A percentile compares a stretch with the other conserved stretches of the same genome.
phyloP scores from a whole-genome alignment of 2,888 invertebrate genomes.

The Dione juno region DNA sequence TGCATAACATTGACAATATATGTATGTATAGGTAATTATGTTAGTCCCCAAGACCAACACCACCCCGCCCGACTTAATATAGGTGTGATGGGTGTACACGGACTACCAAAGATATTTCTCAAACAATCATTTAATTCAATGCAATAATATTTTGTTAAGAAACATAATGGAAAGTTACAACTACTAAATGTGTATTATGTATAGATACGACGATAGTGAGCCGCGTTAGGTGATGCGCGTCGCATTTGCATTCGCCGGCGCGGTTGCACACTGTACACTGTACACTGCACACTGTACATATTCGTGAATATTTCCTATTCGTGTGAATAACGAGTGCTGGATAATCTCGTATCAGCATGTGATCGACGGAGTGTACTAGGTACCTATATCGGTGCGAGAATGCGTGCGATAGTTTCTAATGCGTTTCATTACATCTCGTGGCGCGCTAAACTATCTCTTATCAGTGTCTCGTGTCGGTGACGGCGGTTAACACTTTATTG shows the following conservation, averaged over 20 bases:
- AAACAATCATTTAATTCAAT: background rate
- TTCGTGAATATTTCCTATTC: conserved; percentile 5
- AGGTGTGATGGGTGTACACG: no score
- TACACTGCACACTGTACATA: background rate
- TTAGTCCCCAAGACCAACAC: no score
- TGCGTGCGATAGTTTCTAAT: conserved; percentile 41
- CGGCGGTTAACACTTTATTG: background rate
- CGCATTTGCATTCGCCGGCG: conserved; percentile 10
- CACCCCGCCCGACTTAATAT: no score
- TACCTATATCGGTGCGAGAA: conserved; percentile 31
- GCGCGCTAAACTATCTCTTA: conserved; percentile 29
- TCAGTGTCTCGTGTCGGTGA: background rate
- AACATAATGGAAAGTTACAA: conserved; percentile 3
- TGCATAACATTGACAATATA: conserved; percentile 6
- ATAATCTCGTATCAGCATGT: conserved; percentile 45
- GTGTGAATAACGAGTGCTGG: conserved; percentile 32
- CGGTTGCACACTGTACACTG: background rate
- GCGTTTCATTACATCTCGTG: conserved; percentile 48
- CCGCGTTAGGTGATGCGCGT: conserved; percentile 19
- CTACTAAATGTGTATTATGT: background rate
- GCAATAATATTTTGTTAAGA: background rate
- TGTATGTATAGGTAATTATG: no score
- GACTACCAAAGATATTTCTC: background rate
- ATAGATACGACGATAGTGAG: conserved; percentile 2
- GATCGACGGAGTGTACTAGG: conserved; percentile 28